Conservation (phyloP, 2,113 vertebrate genomes). For the Caranx melampygus region DNA sequence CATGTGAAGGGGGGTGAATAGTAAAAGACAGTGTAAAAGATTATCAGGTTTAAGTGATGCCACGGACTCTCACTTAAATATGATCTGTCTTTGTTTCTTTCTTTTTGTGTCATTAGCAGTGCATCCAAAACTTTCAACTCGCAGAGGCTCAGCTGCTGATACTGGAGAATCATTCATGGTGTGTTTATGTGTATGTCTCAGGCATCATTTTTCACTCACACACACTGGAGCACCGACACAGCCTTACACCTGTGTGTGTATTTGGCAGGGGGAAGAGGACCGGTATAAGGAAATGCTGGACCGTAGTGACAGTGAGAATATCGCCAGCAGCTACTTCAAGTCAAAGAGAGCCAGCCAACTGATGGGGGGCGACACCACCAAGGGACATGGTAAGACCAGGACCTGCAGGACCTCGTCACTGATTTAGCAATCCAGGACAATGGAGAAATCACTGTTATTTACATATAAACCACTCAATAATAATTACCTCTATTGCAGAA, state of each 20-base stretch:
- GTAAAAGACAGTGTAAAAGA: neutral
- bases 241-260: neutral
- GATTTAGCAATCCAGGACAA: too few relatives aligned
- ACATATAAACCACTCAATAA: too few relatives aligned
- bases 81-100: slow-evolving; percentile 13
- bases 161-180: slow-evolving; percentile 74
- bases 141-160: slow-evolving; percentile 70
- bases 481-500: too few relatives aligned
- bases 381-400: slow-evolving; percentile 75
- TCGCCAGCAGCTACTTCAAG: slow-evolving; percentile 90
- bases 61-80: neutral
- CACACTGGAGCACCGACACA: neutral
- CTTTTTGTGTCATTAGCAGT: slow-evolving; percentile 72
- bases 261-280: slow-evolving; percentile 85
- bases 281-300: slow-evolving; percentile 87
- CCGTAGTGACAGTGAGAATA: slow-evolving; percentile 88
- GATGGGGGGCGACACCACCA: slow-evolving; percentile 75
- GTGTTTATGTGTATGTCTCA: slow-evolving; percentile 69
- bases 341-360: slow-evolving; percentile 83
- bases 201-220: neutral
- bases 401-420: neutral
- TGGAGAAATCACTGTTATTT: too few relatives aligned
- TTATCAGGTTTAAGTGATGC: neutral
- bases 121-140: slow-evolving; percentile 64
- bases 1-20: neutral